Evolutionary conservation across 2,797 vertebrate genomes (phyloP).

Genomic region (Trachops cirrhosus): DNA sequence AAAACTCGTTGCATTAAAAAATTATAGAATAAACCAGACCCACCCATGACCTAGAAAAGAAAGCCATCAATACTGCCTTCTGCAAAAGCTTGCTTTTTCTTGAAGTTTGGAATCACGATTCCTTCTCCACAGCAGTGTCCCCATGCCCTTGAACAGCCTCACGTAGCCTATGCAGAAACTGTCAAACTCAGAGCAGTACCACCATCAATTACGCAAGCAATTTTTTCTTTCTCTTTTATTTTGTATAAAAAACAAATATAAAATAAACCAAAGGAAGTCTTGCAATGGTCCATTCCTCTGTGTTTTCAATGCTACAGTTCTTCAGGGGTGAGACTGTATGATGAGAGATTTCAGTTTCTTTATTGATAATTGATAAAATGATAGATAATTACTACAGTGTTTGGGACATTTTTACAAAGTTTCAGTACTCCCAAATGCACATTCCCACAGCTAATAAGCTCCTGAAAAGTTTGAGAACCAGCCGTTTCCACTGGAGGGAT

Average conservation of each 20-base stretch:
- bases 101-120: not conserved
- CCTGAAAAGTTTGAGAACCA: not conserved
- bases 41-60: slow-evolving; percentile 48
- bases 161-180: not conserved
- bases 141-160: not conserved
- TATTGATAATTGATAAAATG: too few species aligned
- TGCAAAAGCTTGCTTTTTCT: slow-evolving; percentile 26
- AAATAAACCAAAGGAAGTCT: not conserved
- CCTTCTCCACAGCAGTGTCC: not conserved
- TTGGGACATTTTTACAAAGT: not conserved
- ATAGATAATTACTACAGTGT: not conserved
- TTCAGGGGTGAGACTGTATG: not conserved
- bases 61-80: not conserved
- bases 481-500: not conserved
- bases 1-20: slow-evolving; percentile 14
- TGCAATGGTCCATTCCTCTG: not conserved
- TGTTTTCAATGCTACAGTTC: not conserved
- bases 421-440: not conserved
- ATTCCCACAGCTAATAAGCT: not conserved
- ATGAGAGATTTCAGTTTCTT: not conserved
- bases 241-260: not conserved
- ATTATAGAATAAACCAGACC: not conserved
- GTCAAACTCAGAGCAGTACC: not conserved
- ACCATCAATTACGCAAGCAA: not conserved
- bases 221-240: not conserved